These are phyloP conservation scores for Dreissena rostriformis DNA, from an alignment of 1,140 invertebrate species.

Conservation along the genomic window DNA sequence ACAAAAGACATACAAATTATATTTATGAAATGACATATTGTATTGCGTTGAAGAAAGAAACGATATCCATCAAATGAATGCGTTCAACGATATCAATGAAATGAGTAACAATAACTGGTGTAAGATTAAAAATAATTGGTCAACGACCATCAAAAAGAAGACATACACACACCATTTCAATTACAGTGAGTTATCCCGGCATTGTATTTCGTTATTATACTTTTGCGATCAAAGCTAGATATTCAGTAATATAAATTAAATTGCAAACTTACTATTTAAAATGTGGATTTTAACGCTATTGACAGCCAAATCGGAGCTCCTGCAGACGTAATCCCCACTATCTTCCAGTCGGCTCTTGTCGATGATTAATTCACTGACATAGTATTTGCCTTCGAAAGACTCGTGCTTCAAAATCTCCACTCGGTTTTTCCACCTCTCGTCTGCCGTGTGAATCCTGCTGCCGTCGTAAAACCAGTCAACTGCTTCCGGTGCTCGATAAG, in stretches of 20 bases:
- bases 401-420: conserved; percentile 53
- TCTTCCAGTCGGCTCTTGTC: conserved; percentile 58
- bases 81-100: too few species aligned
- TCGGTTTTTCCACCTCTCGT: conserved; percentile 54
- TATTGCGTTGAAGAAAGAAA: too few species aligned
- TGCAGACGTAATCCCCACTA: conserved; percentile 66
- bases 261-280: conserved; percentile 56
- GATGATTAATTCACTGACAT: conserved; percentile 64
- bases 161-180: too few species aligned
- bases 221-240: background rate
- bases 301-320: conserved; percentile 63
- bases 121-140: too few species aligned
- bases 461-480: conserved; percentile 69
- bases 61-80: too few species aligned
- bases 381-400: conserved; percentile 56
- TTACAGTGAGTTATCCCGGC: too few species aligned
- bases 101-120: too few species aligned
- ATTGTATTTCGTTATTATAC: too few species aligned
- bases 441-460: conserved; percentile 55
- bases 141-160: too few species aligned
- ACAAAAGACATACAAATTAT: too few species aligned
- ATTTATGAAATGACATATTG: too few species aligned
- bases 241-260: too few species aligned
- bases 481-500: conserved; percentile 60
- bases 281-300: conserved; percentile 62